Evolutionary conservation across 1,140 invertebrate genomes (phyloP), one percentile per base, ranked within the genome.

Genomic region (Himalopsyche phryganea): DNA sequence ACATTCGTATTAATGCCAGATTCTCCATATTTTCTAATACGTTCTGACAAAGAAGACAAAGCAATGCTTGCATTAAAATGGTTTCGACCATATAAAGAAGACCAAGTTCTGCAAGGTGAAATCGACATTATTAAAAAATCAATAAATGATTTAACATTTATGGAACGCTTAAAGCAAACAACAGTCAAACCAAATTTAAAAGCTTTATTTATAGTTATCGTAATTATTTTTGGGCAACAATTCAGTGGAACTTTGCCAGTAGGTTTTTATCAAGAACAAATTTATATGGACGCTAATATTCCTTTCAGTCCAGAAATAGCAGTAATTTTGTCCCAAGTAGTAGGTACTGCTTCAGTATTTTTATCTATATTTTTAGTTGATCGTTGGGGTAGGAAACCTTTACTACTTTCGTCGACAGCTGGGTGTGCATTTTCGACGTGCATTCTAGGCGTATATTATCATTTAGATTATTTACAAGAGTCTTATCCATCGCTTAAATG

Each of bases 371-470:
- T 71, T 23, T 57, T 73, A 1, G 66, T 74, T 14, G 72, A 74
- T 36, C 65, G 67, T 6, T 53, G 67, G 23, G 72, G 72, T 14
- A 65, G 71, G 46, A 63, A 67, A 9, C 64, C 69, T 0, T 59
- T 73, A 2, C 65, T 74, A 55, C 50, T 72, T n/a, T 54, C 70
- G 15, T 74, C 72, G 0, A 71, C 68, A 1, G 14, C 68, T 32
- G 70, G 69, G 0, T 59, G 69, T 17, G 61, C 60, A n/a, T 6
- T 70, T 1, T 68, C 68, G 5, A 68, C 68, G 7, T 56, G 66
- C 19, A 52, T 66, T 9, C 66, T 73, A 23, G 71, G 68, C 1
- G 47, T 42, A 32, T 74, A 70, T 17, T 64, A 52, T 11, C 35
- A 64, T 40, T 19, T 60, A 1, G 35, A 49, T n/a, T 54, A 42